Evolutionary conservation across 2,888 invertebrate species (phyloP), one percentile per base, ranked within the genome.

Genomic region (Limnephilus marmoratus): DNA sequence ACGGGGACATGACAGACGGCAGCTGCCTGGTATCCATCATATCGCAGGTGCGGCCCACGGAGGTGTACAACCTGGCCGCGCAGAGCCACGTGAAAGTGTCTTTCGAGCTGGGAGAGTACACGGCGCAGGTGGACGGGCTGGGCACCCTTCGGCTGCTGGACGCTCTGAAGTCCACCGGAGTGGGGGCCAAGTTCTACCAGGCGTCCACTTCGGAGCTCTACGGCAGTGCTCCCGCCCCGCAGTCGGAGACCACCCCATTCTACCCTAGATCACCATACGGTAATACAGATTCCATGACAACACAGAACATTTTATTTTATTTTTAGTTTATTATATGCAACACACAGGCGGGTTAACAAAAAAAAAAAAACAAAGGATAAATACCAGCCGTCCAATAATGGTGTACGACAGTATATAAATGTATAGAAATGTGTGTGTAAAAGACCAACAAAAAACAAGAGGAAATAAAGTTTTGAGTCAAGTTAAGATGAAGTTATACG

Each of bases 1-100:
- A 99, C 95, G 99, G 99, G 24, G 99, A 99, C 95, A 98, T 99
- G 97, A 99, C 99, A 0, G 99, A 99, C 95, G 99, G 99, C 89
- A 99, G 99, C 93, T 99, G 99, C 95, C 96, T 99, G 93, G 98
- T 98, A 41, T 98, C 98, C 96, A 97, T 99, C 68, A 98, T 99
- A 91, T 95, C 95, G 34, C 94, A 94, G 94, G 96, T 94, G 95
- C 97, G 95, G 94, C 99, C 99, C 0, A 97, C 97, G 81, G 99
- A 99, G 96, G 98, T 99, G 94, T 99, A 99, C 95, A 99, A 99
- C 96, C 96, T 99, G 93, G 99, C 99, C 1, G 99, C 99, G 0
- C 99, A 99, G 95, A 99, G 99, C 94, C 99, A 99, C 95, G 99
- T 99, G 2, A 99, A 99, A 96, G 99, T 99, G 81, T 99, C 99